phyloP scores from a whole-genome alignment of 2,888 invertebrate genomes.

The Drosophila setosimentum region DNA sequence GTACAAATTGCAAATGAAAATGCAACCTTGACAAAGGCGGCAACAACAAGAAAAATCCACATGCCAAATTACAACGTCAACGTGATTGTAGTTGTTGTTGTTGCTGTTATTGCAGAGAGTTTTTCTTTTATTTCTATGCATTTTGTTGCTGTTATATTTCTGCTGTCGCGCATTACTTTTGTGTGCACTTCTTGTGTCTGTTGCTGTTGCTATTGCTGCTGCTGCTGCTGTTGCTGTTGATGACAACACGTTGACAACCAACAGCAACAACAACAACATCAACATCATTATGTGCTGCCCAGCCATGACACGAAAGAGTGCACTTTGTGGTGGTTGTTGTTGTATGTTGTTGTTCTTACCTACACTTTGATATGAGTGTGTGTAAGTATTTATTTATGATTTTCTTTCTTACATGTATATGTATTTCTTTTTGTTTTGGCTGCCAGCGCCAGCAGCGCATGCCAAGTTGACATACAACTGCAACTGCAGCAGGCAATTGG shows the following conservation, averaged over 20 bases:
- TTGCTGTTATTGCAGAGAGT: constrained; percentile 34
- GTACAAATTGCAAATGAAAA: constrained; percentile 64
- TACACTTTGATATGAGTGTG: constrained; percentile 32
- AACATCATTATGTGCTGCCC: constrained; percentile 33
- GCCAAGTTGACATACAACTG: constrained; percentile 41
- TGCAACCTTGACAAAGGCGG: constrained; percentile 71
- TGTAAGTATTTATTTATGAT: constrained; percentile 51
- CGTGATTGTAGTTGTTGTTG: constrained; percentile 28
- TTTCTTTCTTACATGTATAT: constrained; percentile 18
- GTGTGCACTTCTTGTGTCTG: constrained; percentile 38
- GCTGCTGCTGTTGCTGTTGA: constrained; percentile 10
- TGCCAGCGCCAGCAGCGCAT: constrained; percentile 17
- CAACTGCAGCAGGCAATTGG: constrained; percentile 46
- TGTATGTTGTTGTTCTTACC: constrained; percentile 22
- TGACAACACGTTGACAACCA: constrained; percentile 56
- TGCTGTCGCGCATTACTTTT: constrained; percentile 53
- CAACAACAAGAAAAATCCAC: constrained; percentile 42
- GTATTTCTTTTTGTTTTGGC: constrained; percentile 23
- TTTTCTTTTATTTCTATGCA: constrained; percentile 50
- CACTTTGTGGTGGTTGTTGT: constrained; percentile 20
- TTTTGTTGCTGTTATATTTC: constrained; percentile 24
- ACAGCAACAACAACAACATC: constrained; percentile 24
- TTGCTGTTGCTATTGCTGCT: constrained; percentile 5
- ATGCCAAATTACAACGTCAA: constrained; percentile 71
- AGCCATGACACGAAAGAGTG: constrained; percentile 54